These are phyloP conservation scores for Osmerus eperlanus DNA, from an alignment of 2,113 vertebrate genomes.

Conservation along the genomic window DNA sequence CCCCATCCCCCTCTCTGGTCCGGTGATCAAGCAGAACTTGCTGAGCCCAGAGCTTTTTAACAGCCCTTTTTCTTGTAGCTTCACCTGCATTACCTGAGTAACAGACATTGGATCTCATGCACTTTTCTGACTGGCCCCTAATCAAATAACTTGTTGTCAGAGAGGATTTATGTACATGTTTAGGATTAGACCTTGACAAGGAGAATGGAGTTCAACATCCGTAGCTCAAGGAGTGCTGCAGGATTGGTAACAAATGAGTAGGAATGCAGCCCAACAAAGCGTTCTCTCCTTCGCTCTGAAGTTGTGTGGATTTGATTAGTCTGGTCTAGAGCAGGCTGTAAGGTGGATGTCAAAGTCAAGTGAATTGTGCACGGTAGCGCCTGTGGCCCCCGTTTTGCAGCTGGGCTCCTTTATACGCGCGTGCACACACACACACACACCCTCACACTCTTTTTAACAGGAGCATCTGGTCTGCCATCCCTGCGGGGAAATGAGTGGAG, in stretches of 20 bases:
- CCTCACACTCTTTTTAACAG: not conserved
- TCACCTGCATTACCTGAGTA: not conserved
- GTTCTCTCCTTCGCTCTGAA: not conserved
- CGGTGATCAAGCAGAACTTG: not conserved
- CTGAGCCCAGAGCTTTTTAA: constrained; percentile 3
- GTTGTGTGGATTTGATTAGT: constrained; percentile 1
- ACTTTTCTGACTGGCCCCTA: not conserved
- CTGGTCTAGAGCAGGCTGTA: not conserved
- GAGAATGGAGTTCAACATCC: not conserved
- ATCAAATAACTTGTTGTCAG: constrained; percentile 1
- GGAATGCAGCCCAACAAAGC: not conserved
- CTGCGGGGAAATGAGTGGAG: not conserved
- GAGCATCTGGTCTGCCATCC: constrained; percentile 8
- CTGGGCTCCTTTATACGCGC: not conserved
- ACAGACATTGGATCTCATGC: not conserved
- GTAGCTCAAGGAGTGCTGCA: not conserved
- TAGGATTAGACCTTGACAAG: not conserved
- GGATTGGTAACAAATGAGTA: not conserved
- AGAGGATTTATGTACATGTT: not conserved
- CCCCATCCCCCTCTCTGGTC: not conserved
- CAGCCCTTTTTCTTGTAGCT: not conserved
- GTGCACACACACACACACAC: constrained; percentile 7
- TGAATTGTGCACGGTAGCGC: not conserved
- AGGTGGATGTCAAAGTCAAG: constrained; percentile 7
- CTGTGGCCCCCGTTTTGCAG: not conserved